Base-by-base conservation (phyloP, 2,797 vertebrate genomes). In the Semaprochilodus insignis region DNA sequence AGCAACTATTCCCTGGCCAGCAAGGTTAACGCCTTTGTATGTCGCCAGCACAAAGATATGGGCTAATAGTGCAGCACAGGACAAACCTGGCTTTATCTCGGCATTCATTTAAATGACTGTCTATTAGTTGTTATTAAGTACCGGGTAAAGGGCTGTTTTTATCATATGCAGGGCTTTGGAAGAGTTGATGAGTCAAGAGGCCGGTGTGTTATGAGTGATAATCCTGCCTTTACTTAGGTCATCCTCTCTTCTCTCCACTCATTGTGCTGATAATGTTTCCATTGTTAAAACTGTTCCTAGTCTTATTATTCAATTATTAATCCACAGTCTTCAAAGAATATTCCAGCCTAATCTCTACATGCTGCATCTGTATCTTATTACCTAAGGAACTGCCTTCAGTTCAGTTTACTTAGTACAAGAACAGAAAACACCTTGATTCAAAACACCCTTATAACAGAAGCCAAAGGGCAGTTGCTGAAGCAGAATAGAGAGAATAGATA, bases 1-100 rank as follows among this genome's bases (percentile, higher is more conserved):
- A 63, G 70, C 66, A 86, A 57, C 55, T 91, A 87, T 92, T 88
- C 83, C 79, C 78, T 83, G 83, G 78, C 57, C 74, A 82, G 74
- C 75, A 55, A 85, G 75, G 85, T 85, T 83, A 78, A 88, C 75
- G 85, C 78, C 85, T 85, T 67, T 59, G 62, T 60, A 83, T 55
- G 52, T 74, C 19, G 71, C 75, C 78, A 83, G 77, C 74, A 75
- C 57, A 66, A 21, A 83, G 83, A 85, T 85, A 85, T 67, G 65
- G 57, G 31, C 69, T 62, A 71, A 70, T 85, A 74, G 59, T 75
- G 40, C 67, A 74, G 69, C 55, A 76, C n/a, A 15, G 17, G 70
- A 57, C 16, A 27, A 74, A 48, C 69, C 71, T 4, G 1, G 3
- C 51, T 67, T 80, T 86, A 82, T 84, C 70, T 83, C 60, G 76